Conservation (phyloP, 2,113 vertebrate genomes). For the Balaenoptera acutorostrata region DNA sequence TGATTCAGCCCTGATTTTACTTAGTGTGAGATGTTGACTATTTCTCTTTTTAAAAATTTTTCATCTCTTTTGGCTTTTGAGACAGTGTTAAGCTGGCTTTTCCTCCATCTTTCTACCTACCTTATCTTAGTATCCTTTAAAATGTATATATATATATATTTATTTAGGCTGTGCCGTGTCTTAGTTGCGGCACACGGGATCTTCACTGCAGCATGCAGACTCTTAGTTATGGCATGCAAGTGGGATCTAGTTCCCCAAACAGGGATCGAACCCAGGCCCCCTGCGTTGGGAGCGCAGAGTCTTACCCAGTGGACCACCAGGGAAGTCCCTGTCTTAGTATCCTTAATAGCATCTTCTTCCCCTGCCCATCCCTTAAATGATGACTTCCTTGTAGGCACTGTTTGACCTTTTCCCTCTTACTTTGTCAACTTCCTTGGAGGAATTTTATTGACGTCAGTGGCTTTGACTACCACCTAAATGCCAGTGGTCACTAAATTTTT, state of each 20-base stretch:
- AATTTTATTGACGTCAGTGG: not conserved
- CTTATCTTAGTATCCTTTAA: not conserved
- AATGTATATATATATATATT: too few relatives aligned
- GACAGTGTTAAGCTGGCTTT: not conserved
- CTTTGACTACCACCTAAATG: not conserved
- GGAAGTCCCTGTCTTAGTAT: not conserved
- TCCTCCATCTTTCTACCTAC: not conserved
- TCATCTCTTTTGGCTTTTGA: not conserved
- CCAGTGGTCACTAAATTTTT: not conserved
- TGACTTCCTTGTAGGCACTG: not conserved
- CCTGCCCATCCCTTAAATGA: not conserved
- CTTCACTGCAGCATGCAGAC: too few relatives aligned
- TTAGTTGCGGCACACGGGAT: too few relatives aligned
- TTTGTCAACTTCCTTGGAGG: not conserved
- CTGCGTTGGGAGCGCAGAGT: accelerated
- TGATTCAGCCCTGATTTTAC: not conserved
- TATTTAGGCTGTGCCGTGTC: too few relatives aligned
- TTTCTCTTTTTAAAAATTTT: not conserved
- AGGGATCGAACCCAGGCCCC: too few relatives aligned
- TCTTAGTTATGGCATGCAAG: too few relatives aligned
- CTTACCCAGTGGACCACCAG: too few relatives aligned
- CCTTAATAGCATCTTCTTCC: not conserved
- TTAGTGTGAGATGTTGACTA: not conserved
- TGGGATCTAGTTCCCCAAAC: too few relatives aligned
- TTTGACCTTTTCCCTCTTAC: not conserved